Conservation (phyloP, 2,888 invertebrate species). For the Standfussiana lucernea region DNA sequence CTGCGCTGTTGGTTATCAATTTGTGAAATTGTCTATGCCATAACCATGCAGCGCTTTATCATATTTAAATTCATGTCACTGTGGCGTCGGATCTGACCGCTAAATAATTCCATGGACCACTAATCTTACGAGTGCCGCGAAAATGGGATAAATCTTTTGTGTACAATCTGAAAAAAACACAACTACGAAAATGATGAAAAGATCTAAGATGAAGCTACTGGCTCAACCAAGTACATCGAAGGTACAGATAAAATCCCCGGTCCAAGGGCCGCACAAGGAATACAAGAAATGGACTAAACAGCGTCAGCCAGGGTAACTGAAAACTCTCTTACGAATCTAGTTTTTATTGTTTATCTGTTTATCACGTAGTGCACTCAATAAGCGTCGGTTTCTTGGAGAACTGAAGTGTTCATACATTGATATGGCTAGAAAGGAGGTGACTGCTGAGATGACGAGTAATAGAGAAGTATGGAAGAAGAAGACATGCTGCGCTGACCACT, state of each 20-base stretch:
- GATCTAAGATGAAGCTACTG: neutral
- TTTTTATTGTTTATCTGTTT: neutral
- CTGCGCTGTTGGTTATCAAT: neutral
- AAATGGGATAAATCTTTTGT: conserved; percentile 62
- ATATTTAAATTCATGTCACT: conserved; percentile 23
- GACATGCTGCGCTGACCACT: neutral
- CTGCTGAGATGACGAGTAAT: neutral
- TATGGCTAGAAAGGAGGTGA: neutral
- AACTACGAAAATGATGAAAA: conserved; percentile 41
- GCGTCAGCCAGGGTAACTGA: conserved; percentile 66
- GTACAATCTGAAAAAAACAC: conserved; percentile 11
- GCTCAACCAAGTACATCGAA: conserved; percentile 29
- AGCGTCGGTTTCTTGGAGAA: neutral
- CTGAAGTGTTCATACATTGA: neutral
- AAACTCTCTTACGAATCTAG: neutral
- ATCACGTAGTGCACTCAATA: neutral
- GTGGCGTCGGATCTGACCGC: neutral
- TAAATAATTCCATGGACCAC: neutral
- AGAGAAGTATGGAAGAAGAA: neutral
- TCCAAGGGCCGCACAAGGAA: conserved; percentile 68
- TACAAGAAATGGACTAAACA: conserved; percentile 76
- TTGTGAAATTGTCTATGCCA: neutral
- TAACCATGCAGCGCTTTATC: neutral
- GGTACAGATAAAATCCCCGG: conserved; percentile 45
- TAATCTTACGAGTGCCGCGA: conserved; percentile 42